Evolutionary conservation across 2,888 invertebrate genomes (phyloP).

Genomic region (Plebejus anna): DNA sequence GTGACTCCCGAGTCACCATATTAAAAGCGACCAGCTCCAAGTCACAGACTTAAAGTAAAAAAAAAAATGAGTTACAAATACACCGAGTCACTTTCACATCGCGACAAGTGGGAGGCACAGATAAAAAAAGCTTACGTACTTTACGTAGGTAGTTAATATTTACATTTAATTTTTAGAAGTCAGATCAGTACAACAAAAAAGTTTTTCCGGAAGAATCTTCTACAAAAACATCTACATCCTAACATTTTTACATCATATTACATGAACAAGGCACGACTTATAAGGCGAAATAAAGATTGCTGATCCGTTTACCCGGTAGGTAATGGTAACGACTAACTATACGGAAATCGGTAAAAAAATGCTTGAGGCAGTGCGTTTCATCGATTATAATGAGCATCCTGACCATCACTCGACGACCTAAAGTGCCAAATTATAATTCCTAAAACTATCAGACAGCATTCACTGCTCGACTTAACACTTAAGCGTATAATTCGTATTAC

Average conservation of each 20-base stretch:
- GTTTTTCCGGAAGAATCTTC: not conserved
- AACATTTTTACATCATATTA: conserved; percentile 19
- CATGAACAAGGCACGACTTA: conserved; percentile 47
- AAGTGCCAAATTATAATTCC: conserved; percentile 42
- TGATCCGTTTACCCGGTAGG: conserved; percentile 26
- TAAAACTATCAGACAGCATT: conserved; percentile 44
- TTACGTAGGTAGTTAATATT: conserved; percentile 22
- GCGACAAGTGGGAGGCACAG: not conserved
- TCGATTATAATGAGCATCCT: conserved; percentile 72
- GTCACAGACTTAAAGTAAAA: conserved; percentile 21
- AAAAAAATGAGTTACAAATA: not conserved
- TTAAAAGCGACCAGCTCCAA: conserved; percentile 5
- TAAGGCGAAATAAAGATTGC: conserved; percentile 49
- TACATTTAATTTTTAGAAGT: conserved; percentile 21
- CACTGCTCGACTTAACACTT: conserved; percentile 46
- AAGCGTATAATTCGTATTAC: conserved; percentile 53
- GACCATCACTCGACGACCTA: conserved; percentile 48
- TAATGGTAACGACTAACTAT: conserved; percentile 30
- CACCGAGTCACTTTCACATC: not conserved
- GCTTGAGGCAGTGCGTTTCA: conserved; percentile 52
- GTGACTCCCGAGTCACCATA: not conserved
- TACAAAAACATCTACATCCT: conserved; percentile 12
- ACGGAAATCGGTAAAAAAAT: conserved; percentile 38
- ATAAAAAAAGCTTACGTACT: conserved; percentile 4
- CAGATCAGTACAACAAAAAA: not conserved